phyloP scores from a whole-genome alignment of 2,113 vertebrate species.

The Reinhardtius hippoglossoides region DNA sequence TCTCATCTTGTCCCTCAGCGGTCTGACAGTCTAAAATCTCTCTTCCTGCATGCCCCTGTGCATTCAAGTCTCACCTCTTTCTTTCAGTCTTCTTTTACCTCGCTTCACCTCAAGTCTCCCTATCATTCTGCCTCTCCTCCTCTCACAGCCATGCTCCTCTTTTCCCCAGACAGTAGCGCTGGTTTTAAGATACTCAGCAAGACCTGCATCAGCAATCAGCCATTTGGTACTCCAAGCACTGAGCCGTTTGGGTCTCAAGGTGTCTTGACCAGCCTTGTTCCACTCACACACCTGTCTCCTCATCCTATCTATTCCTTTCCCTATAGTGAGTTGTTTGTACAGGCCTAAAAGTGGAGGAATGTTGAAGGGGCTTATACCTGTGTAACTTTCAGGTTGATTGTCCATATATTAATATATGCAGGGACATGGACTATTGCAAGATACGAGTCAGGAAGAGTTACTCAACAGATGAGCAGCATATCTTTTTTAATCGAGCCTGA shows the following conservation, averaged over 20 bases:
- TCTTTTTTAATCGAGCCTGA: too few relatives aligned
- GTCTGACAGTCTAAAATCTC: constrained; percentile 1
- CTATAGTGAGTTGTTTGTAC: neutral
- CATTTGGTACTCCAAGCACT: constrained; percentile 19
- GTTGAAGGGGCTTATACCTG: neutral
- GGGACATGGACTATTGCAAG: too few relatives aligned
- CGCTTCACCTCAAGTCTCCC: neutral
- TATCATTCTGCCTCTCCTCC: neutral
- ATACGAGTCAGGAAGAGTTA: too few relatives aligned
- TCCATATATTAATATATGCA: neutral
- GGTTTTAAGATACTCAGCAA: constrained; percentile 7
- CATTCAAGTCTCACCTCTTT: constrained; percentile 13
- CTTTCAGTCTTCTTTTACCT: constrained; percentile 1
- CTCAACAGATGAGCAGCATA: too few relatives aligned
- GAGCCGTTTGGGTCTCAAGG: constrained; percentile 19
- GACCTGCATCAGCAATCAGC: constrained; percentile 20
- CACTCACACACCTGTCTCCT: constrained; percentile 4
- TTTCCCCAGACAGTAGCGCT: neutral
- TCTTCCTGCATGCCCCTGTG: constrained; percentile 34
- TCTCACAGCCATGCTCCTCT: neutral
- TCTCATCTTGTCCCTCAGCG: constrained; percentile 21
- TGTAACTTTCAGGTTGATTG: neutral
- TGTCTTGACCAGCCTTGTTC: constrained; percentile 16
- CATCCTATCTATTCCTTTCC: neutral
- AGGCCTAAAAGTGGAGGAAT: neutral